These are phyloP conservation scores for Dipus sagitta DNA, from an alignment of 2,797 vertebrate genomes.

Conservation along the genomic window DNA sequence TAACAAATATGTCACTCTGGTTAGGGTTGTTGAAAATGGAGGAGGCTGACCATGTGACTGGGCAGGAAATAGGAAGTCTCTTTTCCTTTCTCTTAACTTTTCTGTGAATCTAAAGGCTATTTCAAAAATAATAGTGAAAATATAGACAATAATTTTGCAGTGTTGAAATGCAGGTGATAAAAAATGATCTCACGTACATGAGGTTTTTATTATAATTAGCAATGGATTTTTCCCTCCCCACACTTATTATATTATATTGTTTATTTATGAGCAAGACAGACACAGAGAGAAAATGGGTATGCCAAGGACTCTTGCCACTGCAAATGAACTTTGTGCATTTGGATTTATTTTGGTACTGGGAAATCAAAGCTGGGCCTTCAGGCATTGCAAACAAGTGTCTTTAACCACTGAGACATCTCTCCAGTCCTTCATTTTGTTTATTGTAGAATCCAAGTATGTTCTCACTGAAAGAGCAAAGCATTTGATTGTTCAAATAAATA, in stretches of 20 bases:
- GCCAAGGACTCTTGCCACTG: too few species aligned
- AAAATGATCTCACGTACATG: neutral
- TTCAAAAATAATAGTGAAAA: neutral
- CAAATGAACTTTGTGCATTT: too few species aligned
- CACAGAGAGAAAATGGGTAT: too few species aligned
- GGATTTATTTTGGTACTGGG: too few species aligned
- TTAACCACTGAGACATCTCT: too few species aligned
- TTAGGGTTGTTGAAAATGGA: neutral
- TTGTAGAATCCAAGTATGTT: slow-evolving; percentile 7
- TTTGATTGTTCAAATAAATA: slow-evolving; percentile 53
- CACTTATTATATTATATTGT: too few species aligned
- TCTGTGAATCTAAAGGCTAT: neutral
- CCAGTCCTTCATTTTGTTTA: neutral
- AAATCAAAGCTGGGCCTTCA: too few species aligned
- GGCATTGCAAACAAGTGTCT: too few species aligned
- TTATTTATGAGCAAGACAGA: too few species aligned
- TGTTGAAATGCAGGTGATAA: neutral
- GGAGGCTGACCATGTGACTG: neutral
- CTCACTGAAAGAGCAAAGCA: neutral
- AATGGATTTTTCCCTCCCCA: neutral
- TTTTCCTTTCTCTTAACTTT: neutral
- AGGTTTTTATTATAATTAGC: slow-evolving; percentile 7
- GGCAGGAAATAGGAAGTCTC: neutral
- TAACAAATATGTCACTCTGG: neutral
- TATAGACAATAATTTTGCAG: neutral